Evolutionary conservation across 2,888 invertebrate genomes (phyloP), one percentile per base, ranked within the genome.

Genomic region (Aquatica leii): DNA sequence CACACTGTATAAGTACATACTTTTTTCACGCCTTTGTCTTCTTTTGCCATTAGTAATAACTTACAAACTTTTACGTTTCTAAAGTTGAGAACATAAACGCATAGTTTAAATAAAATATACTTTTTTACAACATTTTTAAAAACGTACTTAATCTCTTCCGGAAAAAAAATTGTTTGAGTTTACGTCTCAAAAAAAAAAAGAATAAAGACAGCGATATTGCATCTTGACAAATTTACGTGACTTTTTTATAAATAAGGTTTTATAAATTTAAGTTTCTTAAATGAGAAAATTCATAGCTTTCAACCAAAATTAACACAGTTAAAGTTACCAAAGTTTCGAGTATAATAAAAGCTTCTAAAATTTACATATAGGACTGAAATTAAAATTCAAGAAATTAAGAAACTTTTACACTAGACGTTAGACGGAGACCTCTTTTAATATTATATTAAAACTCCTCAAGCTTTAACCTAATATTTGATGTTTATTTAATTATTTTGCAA

Each of bases 291-390:
- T 37, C 48, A 21, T 18, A 46, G 46, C 59, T 53, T 48, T 34
- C 43, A 18, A 48, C 49, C 48, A 31, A 64, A 57, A 64, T 60
- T 64, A 56, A 64, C 52, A 34, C 57, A 60, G 64, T 52, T 57
- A 34, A 53, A 60, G 43, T 43, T 64, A 56, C 15, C 35, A 8
- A 17, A 46, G 46, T 46, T 46, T 53, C 37, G 52, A 60, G 64
- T 51, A 60, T 60, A 64, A 60, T 59, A 59, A 59, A 60, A 57
- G 60, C 64, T 56, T 52, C 57, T 59, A 51, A 60, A 64, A 64
- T 64, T 64, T 64, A 55, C 64, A 64, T 59, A 59, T 55, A 64
- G 60, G 64, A 34, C 56, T 50, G 46, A 64, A 64, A 64, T 64
- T 64, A 64, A 64, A 64, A 64, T 64, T 64, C 64, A 64, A 49